Evolutionary conservation across 92 coral and sea anemone species (phyloP).

Genomic region (Siderastrea radians): DNA sequence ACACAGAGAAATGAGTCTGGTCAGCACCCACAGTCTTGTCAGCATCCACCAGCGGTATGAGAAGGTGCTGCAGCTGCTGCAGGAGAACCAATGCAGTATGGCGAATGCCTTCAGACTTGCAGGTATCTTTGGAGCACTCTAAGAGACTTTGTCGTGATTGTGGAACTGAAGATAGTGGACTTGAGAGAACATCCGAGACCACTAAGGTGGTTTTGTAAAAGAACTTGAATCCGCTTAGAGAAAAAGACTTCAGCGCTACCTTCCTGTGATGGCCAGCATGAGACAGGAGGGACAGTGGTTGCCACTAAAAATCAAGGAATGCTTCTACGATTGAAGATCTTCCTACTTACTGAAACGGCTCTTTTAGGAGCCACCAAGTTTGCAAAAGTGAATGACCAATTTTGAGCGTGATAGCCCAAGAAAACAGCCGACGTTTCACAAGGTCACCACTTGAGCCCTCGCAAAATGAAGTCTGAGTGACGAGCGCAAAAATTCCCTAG

Average conservation of each 20-base stretch:
- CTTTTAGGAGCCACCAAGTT: slow-evolving; percentile 79
- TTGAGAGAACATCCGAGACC: background rate
- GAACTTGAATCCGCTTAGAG: background rate
- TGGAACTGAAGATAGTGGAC: slow-evolving; percentile 21
- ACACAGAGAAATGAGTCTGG: background rate
- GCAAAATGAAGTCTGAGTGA: no score
- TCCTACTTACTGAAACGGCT: slow-evolving; percentile 63
- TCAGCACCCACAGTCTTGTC: slow-evolving; percentile 23
- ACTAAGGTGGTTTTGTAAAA: background rate
- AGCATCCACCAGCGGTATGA: slow-evolving; percentile 14
- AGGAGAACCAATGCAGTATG: slow-evolving; percentile 17
- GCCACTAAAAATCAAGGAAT: background rate
- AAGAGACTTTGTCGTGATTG: slow-evolving; percentile 40
- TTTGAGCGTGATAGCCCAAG: no score
- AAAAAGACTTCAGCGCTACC: background rate
- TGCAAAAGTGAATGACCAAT: slow-evolving; percentile 22
- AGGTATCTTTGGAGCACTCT: slow-evolving; percentile 33
- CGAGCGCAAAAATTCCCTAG: no score
- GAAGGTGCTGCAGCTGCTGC: background rate
- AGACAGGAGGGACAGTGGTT: background rate
- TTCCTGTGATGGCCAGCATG: slow-evolving; percentile 11
- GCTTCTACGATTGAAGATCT: slow-evolving; percentile 18
- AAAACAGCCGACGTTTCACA: no score
- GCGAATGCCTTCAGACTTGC: slow-evolving; percentile 40
- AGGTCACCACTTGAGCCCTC: no score